These are phyloP conservation scores for Gerris buenoi DNA, from an alignment of 1,140 invertebrate genomes.

Conservation along the genomic window DNA sequence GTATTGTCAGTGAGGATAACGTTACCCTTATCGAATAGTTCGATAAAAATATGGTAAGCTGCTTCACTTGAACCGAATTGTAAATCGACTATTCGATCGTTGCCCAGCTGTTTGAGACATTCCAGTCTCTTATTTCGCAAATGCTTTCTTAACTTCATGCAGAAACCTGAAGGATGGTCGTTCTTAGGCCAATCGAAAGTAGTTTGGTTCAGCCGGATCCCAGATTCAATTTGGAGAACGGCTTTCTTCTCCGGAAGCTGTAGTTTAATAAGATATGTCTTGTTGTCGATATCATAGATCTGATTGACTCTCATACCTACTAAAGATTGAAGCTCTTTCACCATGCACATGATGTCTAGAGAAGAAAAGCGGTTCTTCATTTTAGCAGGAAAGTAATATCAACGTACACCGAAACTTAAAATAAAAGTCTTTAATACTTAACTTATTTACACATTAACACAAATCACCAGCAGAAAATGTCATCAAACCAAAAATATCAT, in stretches of 20 bases:
- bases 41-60: slow-evolving; percentile 89
- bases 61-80: slow-evolving; percentile 91
- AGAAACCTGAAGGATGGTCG: slow-evolving; percentile 83
- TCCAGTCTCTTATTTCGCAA: slow-evolving; percentile 90
- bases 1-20: slow-evolving; percentile 86
- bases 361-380: background rate
- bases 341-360: background rate
- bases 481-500: no score
- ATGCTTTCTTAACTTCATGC: slow-evolving; percentile 97
- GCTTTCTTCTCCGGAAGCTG: slow-evolving; percentile 67
- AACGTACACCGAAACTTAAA: no score
- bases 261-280: slow-evolving; percentile 87
- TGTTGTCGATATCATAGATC: slow-evolving; percentile 94
- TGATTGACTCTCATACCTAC: slow-evolving; percentile 88
- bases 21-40: slow-evolving; percentile 94
- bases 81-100: slow-evolving; percentile 77
- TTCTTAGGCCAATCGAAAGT: slow-evolving; percentile 98
- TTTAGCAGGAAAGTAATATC: no score
- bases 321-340: background rate
- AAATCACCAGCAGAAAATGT: no score
- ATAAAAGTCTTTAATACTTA: no score
- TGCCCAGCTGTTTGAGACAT: slow-evolving; percentile 64
- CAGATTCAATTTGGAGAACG: slow-evolving; percentile 85
- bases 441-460: no score
- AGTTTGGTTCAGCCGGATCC: slow-evolving; percentile 82